Conservation (phyloP, 1,140 invertebrate species). For the Hestina assimilis region DNA sequence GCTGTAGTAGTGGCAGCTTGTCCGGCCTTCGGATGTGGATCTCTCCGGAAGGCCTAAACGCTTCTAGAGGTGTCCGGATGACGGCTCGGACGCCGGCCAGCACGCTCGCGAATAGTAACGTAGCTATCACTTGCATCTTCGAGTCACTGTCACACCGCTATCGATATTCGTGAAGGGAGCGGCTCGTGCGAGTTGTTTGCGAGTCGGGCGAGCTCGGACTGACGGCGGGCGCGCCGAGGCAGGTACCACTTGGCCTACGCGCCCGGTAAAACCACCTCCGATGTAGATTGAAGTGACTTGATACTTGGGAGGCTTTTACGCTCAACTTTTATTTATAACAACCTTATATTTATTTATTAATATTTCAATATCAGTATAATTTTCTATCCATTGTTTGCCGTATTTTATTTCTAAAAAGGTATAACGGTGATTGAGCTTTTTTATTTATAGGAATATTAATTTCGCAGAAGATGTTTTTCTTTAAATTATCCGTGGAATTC, state of each 20-base stretch:
- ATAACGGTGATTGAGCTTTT: too few relatives aligned
- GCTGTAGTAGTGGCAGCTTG: constrained; percentile 59
- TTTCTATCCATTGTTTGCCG: background rate
- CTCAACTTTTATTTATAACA: constrained; percentile 1
- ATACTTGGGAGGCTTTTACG: constrained; percentile 41
- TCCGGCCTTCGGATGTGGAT: constrained; percentile 64
- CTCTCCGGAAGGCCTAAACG: constrained; percentile 64
- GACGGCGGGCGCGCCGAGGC: constrained; percentile 55
- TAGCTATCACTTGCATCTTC: constrained; percentile 63
- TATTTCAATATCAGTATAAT: background rate
- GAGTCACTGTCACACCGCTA: constrained; percentile 32
- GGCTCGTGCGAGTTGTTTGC: constrained; percentile 35
- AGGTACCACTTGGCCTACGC: constrained; percentile 72
- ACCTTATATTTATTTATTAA: background rate
- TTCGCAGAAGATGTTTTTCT: too few relatives aligned
- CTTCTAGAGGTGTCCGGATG: constrained; percentile 67
- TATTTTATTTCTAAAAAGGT: too few relatives aligned
- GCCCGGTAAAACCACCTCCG: constrained; percentile 67
- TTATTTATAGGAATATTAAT: too few relatives aligned
- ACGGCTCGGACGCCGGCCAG: constrained; percentile 50
- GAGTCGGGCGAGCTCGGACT: constrained; percentile 56
- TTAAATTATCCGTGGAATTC: too few relatives aligned
- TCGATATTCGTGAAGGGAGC: constrained; percentile 28
- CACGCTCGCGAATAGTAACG: constrained; percentile 51
- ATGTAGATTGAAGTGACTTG: constrained; percentile 42